A percentile compares a stretch with the other conserved stretches of the same genome.
phyloP scores from a whole-genome alignment of 2,797 vertebrate species.

The Avahi laniger region DNA sequence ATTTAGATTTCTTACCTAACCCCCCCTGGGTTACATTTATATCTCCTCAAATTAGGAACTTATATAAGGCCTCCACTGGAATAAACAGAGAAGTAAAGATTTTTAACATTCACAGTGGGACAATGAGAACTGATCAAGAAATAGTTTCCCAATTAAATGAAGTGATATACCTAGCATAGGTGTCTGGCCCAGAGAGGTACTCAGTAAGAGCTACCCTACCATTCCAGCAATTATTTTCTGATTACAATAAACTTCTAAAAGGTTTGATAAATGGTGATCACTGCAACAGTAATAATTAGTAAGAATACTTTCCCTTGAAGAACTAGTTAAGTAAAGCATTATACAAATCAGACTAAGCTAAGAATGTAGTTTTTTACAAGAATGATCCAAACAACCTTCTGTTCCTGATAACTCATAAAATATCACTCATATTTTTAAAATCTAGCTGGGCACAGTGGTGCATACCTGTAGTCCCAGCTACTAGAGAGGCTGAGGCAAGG shows the following conservation, averaged over 20 bases:
- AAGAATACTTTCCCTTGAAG: neutral
- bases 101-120: neutral
- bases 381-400: neutral
- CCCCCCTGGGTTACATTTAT: neutral
- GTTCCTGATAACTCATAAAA: slow-evolving; percentile 3
- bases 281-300: neutral
- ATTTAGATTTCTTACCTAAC: neutral
- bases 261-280: neutral
- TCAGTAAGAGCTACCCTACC: neutral
- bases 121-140: neutral
- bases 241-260: neutral
- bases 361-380: neutral
- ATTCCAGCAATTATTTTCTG: neutral
- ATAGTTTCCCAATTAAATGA: neutral
- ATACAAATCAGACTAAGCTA: neutral
- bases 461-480: neutral
- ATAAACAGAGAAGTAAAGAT: neutral
- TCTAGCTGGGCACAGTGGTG: neutral
- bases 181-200: neutral
- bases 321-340: neutral
- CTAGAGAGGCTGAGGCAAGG: neutral
- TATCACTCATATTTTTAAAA: neutral
- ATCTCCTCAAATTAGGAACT: neutral
- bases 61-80: neutral
- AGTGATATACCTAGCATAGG: neutral